Conservation (phyloP, 2,113 vertebrate species). For the Australoheros scitulus region DNA sequence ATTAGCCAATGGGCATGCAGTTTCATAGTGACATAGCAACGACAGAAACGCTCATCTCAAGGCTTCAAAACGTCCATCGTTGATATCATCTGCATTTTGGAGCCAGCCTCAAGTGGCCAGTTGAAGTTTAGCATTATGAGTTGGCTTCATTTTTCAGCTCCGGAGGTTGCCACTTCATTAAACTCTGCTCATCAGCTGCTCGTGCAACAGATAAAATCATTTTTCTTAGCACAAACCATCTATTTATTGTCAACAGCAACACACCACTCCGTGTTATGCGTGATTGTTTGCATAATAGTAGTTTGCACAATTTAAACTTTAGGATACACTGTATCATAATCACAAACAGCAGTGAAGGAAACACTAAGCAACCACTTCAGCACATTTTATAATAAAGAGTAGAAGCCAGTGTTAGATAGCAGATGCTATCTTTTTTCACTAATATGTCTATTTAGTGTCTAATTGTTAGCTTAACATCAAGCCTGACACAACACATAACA, state of each 20-base stretch:
- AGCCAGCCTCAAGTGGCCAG: not conserved
- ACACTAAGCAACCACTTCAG: not conserved
- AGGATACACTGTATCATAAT: not conserved
- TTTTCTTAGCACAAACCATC: fast-evolving
- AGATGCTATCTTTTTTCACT: not conserved
- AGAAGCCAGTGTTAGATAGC: not conserved
- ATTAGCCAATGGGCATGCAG: no score
- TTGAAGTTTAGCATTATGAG: fast-evolving
- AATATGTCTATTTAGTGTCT: not conserved
- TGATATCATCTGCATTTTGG: not conserved
- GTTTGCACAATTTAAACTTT: not conserved
- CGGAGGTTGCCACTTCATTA: no score
- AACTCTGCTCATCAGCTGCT: not conserved
- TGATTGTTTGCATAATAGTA: not conserved
- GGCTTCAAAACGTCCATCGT: not conserved
- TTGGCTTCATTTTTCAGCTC: not conserved
- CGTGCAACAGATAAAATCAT: not conserved
- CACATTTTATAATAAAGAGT: not conserved
- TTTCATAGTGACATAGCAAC: no score
- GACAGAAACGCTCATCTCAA: no score
- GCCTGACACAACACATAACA: no score
- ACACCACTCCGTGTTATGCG: not conserved
- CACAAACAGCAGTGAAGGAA: not conserved
- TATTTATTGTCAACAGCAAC: not conserved
- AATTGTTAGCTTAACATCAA: not conserved